These are phyloP conservation scores for Ericerus pela DNA, from an alignment of 1,140 invertebrate genomes.

Conservation along the genomic window DNA sequence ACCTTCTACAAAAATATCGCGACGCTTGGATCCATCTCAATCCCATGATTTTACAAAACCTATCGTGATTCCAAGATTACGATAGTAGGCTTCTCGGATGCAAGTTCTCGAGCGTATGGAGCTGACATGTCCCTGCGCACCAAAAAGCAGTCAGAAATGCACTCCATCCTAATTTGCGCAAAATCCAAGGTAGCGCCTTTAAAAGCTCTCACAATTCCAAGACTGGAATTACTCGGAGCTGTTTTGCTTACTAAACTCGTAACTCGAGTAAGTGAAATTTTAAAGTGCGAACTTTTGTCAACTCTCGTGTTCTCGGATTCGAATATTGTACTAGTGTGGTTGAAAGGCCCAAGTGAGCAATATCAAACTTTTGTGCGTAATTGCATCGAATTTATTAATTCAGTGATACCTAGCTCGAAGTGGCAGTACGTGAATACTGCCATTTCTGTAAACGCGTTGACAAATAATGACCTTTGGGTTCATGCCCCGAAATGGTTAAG, in stretches of 20 bases:
- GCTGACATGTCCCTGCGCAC: slow-evolving; percentile 3
- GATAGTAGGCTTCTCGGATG: not conserved
- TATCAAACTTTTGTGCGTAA: not conserved
- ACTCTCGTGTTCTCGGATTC: not conserved
- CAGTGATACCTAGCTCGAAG: not conserved
- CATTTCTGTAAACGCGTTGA: not conserved
- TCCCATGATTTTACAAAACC: too few species aligned
- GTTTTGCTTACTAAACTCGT: slow-evolving; percentile 23
- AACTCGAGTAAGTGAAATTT: not conserved
- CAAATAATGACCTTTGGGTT: not conserved
- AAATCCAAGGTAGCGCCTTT: slow-evolving; percentile 29
- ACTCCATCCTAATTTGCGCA: slow-evolving; percentile 24
- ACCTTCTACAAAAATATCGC: too few species aligned
- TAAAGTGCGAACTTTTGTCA: not conserved
- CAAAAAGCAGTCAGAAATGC: slow-evolving; percentile 14
- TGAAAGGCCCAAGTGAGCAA: not conserved
- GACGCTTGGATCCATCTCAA: too few species aligned
- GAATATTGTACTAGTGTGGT: not conserved
- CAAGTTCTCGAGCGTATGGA: not conserved
- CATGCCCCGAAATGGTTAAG: not conserved
- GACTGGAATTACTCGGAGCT: slow-evolving; percentile 27
- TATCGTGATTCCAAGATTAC: too few species aligned
- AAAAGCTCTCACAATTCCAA: slow-evolving; percentile 24
- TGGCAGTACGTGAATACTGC: not conserved
- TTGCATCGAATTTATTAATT: not conserved